Evolutionary conservation across 2,797 vertebrate species (phyloP).

Genomic region (Arrhamphus sclerolepis): DNA sequence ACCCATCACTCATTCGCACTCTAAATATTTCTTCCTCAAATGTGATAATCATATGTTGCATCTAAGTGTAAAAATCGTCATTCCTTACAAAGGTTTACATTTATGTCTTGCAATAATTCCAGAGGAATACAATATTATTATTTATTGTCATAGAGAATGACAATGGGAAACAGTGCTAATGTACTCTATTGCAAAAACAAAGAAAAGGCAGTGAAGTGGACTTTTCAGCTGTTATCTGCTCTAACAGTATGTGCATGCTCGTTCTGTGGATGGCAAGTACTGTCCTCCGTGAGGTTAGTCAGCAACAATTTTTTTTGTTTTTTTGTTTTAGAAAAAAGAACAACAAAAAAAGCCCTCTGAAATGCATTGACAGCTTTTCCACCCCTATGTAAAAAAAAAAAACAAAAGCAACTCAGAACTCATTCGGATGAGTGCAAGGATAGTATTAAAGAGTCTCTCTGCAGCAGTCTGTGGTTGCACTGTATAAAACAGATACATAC

Average conservation of each 20-base stretch:
- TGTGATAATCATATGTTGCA: conserved; percentile 81
- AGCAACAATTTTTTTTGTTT: no score
- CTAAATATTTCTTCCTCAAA: conserved; percentile 69
- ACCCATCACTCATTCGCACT: conserved; percentile 70
- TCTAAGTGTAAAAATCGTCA: conserved; percentile 85
- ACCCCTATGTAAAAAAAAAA: conserved; percentile 14
- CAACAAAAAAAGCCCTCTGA: conserved; percentile 39
- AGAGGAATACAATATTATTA: conserved; percentile 86
- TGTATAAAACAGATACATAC: conserved; percentile 51
- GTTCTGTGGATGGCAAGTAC: conserved; percentile 43
- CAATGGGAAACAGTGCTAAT: conserved; percentile 86
- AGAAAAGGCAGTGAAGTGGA: conserved; percentile 80
- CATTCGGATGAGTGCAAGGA: conserved; percentile 48
- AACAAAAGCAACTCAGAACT: conserved; percentile 24
- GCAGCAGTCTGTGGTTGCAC: conserved; percentile 61
- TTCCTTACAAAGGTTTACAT: conserved; percentile 90
- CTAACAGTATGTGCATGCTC: conserved; percentile 72
- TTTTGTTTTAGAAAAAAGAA: no score
- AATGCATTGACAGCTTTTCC: conserved; percentile 24
- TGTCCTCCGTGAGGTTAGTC: conserved; percentile 42
- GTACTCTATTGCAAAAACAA: conserved; percentile 78
- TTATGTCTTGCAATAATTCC: conserved; percentile 86
- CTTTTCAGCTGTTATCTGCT: conserved; percentile 57
- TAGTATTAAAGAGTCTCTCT: conserved; percentile 60
- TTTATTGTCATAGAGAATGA: conserved; percentile 87